These are phyloP conservation scores for Drosophila cyrtoloma DNA, from an alignment of 2,888 invertebrate species.

Conservation along the genomic window DNA sequence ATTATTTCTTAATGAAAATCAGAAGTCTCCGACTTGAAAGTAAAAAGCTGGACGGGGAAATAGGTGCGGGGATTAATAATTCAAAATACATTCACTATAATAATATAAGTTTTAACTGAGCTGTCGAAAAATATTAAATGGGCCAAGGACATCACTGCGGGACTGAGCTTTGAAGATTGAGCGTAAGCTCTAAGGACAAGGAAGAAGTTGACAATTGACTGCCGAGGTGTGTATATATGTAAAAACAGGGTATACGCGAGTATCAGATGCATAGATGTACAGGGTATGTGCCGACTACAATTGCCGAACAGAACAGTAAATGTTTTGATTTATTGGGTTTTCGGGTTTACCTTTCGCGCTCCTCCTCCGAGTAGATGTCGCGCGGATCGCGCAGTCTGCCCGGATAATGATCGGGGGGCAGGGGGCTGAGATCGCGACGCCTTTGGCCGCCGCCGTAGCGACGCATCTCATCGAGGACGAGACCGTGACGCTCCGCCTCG, in stretches of 20 bases:
- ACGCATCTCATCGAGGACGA: conserved; percentile 80
- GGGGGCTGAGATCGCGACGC: conserved; percentile 82
- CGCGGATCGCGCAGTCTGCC: conserved; percentile 78
- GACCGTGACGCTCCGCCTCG: conserved; percentile 77
- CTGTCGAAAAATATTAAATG: no score
- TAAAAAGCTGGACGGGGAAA: no score
- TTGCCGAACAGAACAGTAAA: neutral
- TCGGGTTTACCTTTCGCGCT: conserved; percentile 75
- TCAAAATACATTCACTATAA: no score
- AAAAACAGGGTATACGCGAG: neutral
- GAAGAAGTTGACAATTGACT: neutral
- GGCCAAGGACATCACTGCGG: no score
- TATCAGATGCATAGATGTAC: neutral
- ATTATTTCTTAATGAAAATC: no score
- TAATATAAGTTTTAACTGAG: no score
- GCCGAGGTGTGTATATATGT: neutral
- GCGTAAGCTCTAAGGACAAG: neutral
- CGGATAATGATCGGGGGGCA: conserved; percentile 77
- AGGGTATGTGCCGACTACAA: neutral
- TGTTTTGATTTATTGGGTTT: neutral
- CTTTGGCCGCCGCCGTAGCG: conserved; percentile 82
- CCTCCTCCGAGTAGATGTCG: conserved; percentile 83
- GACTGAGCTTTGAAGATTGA: no score
- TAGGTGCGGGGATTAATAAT: no score
- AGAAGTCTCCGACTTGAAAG: no score